Evolutionary conservation across 2,797 vertebrate genomes (phyloP), one percentile per base, ranked within the genome.

Genomic region (Urosaurus nigricauda): DNA sequence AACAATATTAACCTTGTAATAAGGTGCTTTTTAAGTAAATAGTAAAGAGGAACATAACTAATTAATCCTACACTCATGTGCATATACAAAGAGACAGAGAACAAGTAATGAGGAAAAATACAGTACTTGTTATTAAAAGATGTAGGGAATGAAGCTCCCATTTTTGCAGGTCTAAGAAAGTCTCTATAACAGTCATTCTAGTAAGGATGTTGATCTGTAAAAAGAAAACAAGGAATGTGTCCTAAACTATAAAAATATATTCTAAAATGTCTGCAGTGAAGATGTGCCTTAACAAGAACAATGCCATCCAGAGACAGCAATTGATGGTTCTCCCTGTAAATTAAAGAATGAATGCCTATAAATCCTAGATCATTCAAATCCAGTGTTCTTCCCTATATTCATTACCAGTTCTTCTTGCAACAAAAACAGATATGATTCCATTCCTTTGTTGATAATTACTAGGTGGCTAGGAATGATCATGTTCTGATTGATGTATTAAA

Each of bases 341-440:
- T 21, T 40, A 71, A 87, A 56, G 2, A 70, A 32, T 60, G 58
- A 43, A 51, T 77, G 58, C 58, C 60, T 83, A 17, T 60, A 78
- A 58, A 70, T 47, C 32, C n/a, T 70, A 75, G 3, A 77, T 78
- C 71, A 58, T 70, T 86, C 35, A 75, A 53, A 75, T 40, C 37
- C 74, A 40, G 17, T 35, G 37, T 71, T 84, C 82, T 71, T 88
- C 74, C 19, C 1, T 79, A 19, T 17, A 5, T 40, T 92, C 90
- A 90, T 94, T 88, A 92, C 88, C 89, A 79, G 89, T 87, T 83
- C 75, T 91, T 95, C 92, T 93, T 92, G 88, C 90, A 75, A 85
- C 93, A 91, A 94, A 93, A 93, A 84, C 89, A 87, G 92, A 93
- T 94, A 88, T 91, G 92, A 94, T 94, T 94, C 92, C 93, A 81